phyloP scores from a whole-genome alignment of 2,113 vertebrate species.

The Chionodraco myersi region DNA sequence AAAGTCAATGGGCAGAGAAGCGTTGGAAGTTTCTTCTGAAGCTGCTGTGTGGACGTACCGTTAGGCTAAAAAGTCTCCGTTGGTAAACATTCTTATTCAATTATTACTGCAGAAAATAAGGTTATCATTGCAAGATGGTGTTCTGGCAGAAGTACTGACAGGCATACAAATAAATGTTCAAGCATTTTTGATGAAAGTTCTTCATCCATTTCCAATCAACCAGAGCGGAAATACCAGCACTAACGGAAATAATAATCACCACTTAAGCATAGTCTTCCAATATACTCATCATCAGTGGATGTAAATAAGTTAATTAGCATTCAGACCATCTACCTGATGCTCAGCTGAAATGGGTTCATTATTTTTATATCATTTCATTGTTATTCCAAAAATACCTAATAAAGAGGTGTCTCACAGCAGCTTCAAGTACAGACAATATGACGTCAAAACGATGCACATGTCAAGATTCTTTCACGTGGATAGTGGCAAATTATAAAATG shows the following conservation, averaged over 20 bases:
- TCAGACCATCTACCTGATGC: slow-evolving; percentile 27
- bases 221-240: slow-evolving; percentile 27
- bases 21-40: too few relatives aligned
- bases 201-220: slow-evolving; percentile 48
- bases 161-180: slow-evolving; percentile 10
- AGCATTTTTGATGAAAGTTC: background rate
- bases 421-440: background rate
- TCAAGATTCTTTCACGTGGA: background rate
- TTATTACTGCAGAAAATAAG: slow-evolving; percentile 49
- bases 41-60: too few relatives aligned
- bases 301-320: slow-evolving; percentile 57
- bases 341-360: slow-evolving; percentile 23
- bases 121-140: slow-evolving; percentile 36
- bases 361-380: slow-evolving; percentile 7
- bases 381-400: slow-evolving; percentile 24
- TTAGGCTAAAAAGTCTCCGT: slow-evolving; percentile 36
- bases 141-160: slow-evolving; percentile 22
- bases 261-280: slow-evolving; percentile 49
- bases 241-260: slow-evolving; percentile 65
- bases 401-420: slow-evolving; percentile 13
- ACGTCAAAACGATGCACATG: background rate
- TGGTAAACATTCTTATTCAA: slow-evolving; percentile 47
- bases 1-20: too few relatives aligned
- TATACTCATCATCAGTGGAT: slow-evolving; percentile 42
- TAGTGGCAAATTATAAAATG: background rate